These are phyloP conservation scores for Chaetorhynchus papuensis DNA, from an alignment of 2,113 vertebrate species.

Conservation along the genomic window DNA sequence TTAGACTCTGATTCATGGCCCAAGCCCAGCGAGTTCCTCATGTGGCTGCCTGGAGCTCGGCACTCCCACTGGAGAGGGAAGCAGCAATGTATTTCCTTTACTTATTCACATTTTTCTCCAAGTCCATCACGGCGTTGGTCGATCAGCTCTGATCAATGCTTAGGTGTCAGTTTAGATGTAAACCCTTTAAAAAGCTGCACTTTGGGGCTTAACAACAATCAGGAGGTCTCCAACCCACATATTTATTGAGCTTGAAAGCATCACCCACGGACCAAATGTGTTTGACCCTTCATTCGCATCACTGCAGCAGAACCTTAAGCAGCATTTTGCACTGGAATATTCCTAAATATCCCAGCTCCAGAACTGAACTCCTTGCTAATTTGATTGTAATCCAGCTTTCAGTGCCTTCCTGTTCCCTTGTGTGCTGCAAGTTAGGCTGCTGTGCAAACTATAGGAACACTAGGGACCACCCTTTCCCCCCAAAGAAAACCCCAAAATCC, in stretches of 20 bases:
- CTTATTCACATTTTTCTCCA: constrained; percentile 1
- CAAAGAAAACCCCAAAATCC: not conserved
- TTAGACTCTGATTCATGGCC: not conserved
- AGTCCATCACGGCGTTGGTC: not conserved
- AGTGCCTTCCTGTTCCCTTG: not conserved
- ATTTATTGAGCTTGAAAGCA: not conserved
- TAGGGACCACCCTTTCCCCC: not conserved
- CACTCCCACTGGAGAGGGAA: not conserved
- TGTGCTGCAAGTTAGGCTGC: not conserved
- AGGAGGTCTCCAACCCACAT: not conserved
- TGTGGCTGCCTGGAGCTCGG: not conserved
- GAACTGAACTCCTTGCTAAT: not conserved
- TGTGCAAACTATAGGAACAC: not conserved
- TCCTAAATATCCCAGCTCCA: not conserved
- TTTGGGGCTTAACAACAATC: constrained; percentile 5
- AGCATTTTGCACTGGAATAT: not conserved
- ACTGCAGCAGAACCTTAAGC: not conserved
- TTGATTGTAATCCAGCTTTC: not conserved
- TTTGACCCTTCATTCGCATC: not conserved
- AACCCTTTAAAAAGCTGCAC: not conserved
- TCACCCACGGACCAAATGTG: not conserved
- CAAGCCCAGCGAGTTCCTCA: not conserved
- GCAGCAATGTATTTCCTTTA: not conserved
- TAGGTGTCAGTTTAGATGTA: not conserved
- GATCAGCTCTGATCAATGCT: not conserved